phyloP scores from a whole-genome alignment of 2,888 invertebrate species.

The Incurvaria masculella region DNA sequence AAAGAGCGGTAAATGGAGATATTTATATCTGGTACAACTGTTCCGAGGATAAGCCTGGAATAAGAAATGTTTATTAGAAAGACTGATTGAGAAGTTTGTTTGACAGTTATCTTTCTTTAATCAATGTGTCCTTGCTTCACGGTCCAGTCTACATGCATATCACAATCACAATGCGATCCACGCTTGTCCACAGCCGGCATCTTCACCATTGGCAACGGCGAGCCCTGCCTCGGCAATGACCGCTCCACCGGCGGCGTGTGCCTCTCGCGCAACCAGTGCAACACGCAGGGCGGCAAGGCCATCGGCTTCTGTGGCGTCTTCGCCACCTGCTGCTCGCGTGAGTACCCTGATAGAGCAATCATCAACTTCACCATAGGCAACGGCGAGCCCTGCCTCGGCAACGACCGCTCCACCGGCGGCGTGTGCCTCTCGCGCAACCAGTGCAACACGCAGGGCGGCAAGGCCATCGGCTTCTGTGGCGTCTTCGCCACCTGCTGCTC shows the following conservation, averaged over 20 bases:
- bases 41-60: too few relatives aligned
- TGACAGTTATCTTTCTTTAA: too few relatives aligned
- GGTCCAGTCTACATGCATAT: too few relatives aligned
- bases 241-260: constrained; percentile 51
- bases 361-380: constrained; percentile 31
- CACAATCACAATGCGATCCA: too few relatives aligned
- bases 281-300: constrained; percentile 49
- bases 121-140: too few relatives aligned
- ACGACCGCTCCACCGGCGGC: constrained; percentile 44
- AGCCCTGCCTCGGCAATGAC: constrained; percentile 38
- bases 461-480: constrained; percentile 47
- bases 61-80: too few relatives aligned
- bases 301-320: constrained; percentile 51
- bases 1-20: too few relatives aligned
- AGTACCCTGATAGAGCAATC: too few relatives aligned
- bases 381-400: constrained; percentile 39
- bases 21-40: too few relatives aligned
- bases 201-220: constrained; percentile 38
- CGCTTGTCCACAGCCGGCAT: neutral
- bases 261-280: constrained; percentile 49
- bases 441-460: constrained; percentile 52
- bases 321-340: constrained; percentile 48
- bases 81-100: too few relatives aligned
- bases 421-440: constrained; percentile 51
- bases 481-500: constrained; percentile 51